Evolutionary conservation across 2,797 vertebrate genomes (phyloP), one percentile per base, ranked within the genome.

Genomic region (Furcifer pardalis): DNA sequence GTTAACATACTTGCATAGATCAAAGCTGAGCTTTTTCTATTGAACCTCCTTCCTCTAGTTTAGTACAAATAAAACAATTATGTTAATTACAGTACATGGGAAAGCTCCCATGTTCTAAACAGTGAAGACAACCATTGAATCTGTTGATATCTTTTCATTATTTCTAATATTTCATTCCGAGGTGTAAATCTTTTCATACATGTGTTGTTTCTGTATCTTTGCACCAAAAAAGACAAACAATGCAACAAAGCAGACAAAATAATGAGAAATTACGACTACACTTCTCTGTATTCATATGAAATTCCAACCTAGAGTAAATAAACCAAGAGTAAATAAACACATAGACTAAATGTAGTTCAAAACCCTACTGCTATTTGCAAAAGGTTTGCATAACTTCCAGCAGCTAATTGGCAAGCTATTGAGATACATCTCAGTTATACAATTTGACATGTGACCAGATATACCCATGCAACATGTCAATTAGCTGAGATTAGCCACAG

Each of bases 1-100:
- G 76, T 85, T 78, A 83, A 81, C 68, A 89, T 74, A 46, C 73
- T 84, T 78, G 30, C 6, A 52, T 76, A 46, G 30, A 66, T 78
- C 13, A 10, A 69, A 23, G 72, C 46, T 91, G 32, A 62, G 37
- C 27, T 79, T 66, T 1, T 0, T 0, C 27, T 21, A 49, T 49
- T 7, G 35, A 21, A n/a, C 6, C n/a, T 1, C 82, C 40, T 85
- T 27, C 12, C 73, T 76, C 52, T 27, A n/a, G n/a, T n/a, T n/a
- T n/a, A 60, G 25, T 49, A 68, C 8, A 5, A 56, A 74, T 81
- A 69, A 86, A 78, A 89, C 5, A 79, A 62, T 68, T 86, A 88
- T 1, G 10, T 40, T 59, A 8, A 56, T 68, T 83, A 74, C n/a
- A n/a, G n/a, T n/a, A n/a, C 30, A 65, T 25, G 40, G 10, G 35